Percentiles rank a stretch among this genome's conserved stretches.
Conservation (phyloP, 2,113 vertebrate genomes). For the Chrysemys picta region DNA sequence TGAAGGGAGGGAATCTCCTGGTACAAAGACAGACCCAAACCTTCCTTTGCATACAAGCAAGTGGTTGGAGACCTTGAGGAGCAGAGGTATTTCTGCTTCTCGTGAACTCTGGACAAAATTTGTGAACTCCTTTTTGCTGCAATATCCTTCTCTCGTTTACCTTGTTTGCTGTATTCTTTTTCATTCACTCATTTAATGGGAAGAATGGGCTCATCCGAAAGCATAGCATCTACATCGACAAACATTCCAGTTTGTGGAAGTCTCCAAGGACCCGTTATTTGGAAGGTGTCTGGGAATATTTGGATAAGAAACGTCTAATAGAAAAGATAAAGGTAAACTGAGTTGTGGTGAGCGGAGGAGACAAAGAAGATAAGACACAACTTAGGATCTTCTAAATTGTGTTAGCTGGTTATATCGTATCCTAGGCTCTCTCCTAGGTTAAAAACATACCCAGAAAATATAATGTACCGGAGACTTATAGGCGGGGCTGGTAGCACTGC, state of each 20-base stretch:
- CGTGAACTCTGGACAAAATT: conserved; percentile 6
- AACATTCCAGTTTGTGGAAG: conserved; percentile 15
- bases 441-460: not conserved
- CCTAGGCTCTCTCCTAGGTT: not conserved
- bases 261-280: conserved; percentile 27
- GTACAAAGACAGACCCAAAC: not conserved
- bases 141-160: not conserved
- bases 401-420: not conserved
- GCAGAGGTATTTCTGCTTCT: conserved; percentile 7
- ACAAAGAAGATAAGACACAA: not conserved
- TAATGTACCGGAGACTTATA: not conserved
- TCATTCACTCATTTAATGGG: not conserved
- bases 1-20: not conserved
- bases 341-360: conserved; percentile 7
- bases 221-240: conserved; percentile 10
- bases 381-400: not conserved
- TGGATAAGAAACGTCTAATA: conserved; percentile 37
- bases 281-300: conserved; percentile 32
- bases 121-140: not conserved
- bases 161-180: not conserved
- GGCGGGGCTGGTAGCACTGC: not conserved
- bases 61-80: not conserved
- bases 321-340: conserved; percentile 42
- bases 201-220: conserved; percentile 14
- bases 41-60: not conserved